phyloP scores from a whole-genome alignment of 2,888 invertebrate genomes.

The Ischnura elegans region DNA sequence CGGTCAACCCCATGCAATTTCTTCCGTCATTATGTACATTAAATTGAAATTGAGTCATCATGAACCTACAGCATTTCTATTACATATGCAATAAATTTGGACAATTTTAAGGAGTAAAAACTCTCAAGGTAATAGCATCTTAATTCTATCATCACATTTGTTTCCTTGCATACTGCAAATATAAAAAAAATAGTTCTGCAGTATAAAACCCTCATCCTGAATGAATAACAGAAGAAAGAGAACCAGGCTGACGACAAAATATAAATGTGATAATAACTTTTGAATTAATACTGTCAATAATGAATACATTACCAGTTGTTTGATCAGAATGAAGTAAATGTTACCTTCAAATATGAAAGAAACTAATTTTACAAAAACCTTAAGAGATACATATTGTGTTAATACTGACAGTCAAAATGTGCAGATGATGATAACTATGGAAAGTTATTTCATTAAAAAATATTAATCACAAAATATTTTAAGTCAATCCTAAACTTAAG shows the following conservation, averaged over 20 bases:
- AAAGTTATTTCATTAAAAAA: not conserved
- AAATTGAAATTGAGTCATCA: no score
- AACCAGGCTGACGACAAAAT: not conserved
- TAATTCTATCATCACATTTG: no score
- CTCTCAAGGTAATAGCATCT: no score
- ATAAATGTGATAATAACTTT: not conserved
- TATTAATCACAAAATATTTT: no score
- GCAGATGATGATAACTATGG: not conserved
- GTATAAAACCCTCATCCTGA: not conserved
- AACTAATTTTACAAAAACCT: not conserved
- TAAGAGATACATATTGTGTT: not conserved
- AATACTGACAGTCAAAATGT: not conserved
- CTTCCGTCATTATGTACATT: no score
- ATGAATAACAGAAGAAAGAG: not conserved
- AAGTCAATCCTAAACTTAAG: no score
- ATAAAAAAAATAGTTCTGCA: not conserved
- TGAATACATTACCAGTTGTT: no score
- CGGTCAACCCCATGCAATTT: no score
- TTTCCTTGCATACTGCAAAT: not conserved
- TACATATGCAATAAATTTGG: no score
- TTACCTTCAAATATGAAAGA: not conserved
- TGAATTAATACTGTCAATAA: not conserved
- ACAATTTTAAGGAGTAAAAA: no score
- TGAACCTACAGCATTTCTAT: no score
- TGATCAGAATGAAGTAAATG: not conserved